Conservation (phyloP, 2,888 invertebrate species). For the Diarsia brunnea region DNA sequence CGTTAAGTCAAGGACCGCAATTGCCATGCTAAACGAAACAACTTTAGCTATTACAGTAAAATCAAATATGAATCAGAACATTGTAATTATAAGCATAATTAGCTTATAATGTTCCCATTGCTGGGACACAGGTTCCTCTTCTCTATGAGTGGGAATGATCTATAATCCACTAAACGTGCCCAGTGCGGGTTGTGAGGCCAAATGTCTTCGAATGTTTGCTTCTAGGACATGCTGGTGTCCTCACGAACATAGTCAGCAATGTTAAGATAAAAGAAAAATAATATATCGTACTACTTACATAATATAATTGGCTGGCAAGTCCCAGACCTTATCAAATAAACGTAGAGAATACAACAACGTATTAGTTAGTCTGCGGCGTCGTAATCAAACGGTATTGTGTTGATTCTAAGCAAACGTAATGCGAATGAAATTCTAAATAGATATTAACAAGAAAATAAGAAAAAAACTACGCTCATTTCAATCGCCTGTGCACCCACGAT, state of each 20-base stretch:
- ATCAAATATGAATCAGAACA: not conserved
- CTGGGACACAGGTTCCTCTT: no score
- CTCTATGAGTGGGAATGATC: no score
- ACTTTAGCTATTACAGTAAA: not conserved
- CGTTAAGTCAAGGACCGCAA: not conserved
- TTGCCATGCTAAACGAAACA: not conserved
- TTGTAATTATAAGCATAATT: no score
- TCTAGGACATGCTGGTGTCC: no score
- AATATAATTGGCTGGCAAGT: slow-evolving; percentile 9
- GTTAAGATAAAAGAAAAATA: not conserved
- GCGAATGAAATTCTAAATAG: slow-evolving; percentile 34
- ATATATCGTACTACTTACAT: not conserved
- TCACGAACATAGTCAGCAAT: not conserved
- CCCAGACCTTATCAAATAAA: slow-evolving; percentile 1
- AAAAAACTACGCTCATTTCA: slow-evolving; percentile 24
- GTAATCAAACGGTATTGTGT: slow-evolving; percentile 24
- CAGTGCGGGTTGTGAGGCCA: no score
- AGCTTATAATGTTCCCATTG: no score
- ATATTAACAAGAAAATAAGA: slow-evolving; percentile 25
- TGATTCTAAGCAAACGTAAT: slow-evolving; percentile 23
- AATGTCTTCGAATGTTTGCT: no score
- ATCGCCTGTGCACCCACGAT: slow-evolving; percentile 18
- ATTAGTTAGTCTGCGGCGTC: not conserved
- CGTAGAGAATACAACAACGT: not conserved
- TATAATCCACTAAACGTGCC: no score